Conservation (phyloP, 2,113 vertebrate genomes). For the Neomonachus schauinslandi region DNA sequence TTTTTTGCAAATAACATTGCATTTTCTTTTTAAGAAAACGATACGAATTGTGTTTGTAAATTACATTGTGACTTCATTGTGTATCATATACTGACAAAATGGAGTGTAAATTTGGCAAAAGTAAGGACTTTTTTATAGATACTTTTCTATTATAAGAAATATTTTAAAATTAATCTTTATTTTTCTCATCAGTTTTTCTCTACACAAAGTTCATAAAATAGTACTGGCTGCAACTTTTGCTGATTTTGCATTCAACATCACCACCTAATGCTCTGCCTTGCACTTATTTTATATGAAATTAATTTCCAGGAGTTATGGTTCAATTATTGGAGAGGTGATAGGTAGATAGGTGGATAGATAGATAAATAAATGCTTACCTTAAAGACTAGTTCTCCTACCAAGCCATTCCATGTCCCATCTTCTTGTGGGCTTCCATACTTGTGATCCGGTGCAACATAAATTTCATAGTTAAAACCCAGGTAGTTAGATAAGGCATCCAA, state of each 20-base stretch:
- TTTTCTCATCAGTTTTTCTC: constrained; percentile 1
- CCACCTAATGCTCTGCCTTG: background rate
- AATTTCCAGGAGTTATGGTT: background rate
- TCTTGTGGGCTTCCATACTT: constrained; percentile 96
- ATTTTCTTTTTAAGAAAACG: background rate
- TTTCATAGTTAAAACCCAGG: constrained; percentile 98
- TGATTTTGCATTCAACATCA: background rate
- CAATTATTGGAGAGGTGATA: background rate
- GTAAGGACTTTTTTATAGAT: background rate
- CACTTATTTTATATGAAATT: background rate
- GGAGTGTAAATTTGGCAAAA: background rate
- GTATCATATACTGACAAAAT: background rate
- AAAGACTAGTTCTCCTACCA: constrained; percentile 97
- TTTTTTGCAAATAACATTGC: background rate
- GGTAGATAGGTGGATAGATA: background rate
- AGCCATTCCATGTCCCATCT: constrained; percentile 97
- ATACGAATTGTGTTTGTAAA: background rate
- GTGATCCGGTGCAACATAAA: constrained; percentile 97
- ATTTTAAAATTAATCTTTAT: background rate
- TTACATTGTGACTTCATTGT: background rate
- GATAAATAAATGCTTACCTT: constrained; percentile 90
- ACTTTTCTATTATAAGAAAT: background rate
- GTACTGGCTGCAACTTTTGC: background rate
- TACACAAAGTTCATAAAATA: background rate
- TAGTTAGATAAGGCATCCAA: constrained; percentile 97